Evolutionary conservation across 1,140 invertebrate species (phyloP), one percentile per base, ranked within the genome.

Genomic region (Diplogasteroides magnus): DNA sequence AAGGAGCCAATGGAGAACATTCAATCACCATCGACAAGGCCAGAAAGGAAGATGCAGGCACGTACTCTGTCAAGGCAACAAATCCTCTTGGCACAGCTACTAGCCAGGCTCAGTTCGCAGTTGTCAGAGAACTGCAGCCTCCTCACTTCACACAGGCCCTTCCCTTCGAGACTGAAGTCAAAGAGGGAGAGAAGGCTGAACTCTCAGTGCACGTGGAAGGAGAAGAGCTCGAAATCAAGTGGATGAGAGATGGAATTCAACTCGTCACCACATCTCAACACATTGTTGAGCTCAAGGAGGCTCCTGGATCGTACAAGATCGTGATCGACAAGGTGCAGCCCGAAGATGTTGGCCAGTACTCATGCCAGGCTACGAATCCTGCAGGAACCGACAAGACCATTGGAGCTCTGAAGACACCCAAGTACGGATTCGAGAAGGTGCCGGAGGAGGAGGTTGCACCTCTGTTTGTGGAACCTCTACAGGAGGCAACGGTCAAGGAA

Each of bases 401-500:
- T 23, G 78, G 75, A 37, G 69, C 71, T 15, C 59, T 80, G 27
- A 82, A 81, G 48, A 76, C 82, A 66, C 74, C 77, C 23, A 73
- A 81, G 31, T 69, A 79, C 31, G 67, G 57, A n/a, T 71, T 71
- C 60, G 73, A 74, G 56, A 71, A 71, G 60, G 55, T 64, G n/a
- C 62, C 57, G 23, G 61, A 72, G 26, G 73, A 74, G 27, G 26
- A 64, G 56, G 55, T 55, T 23, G 31, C 75, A 28, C 77, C 77
- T 19, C 56, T 73, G 31, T 78, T 78, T 56, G 68, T 80, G 13
- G 59, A 71, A 6, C 37, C 19, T 19, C 37, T 48, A 11, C 37
- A 48, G 55, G 89, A 93, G 78, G 85, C 87, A 23, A 87, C 87
- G 0, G 89, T 90, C 0, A 89, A 87, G 58, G 90, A 91, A 74